Percentiles rank a stretch among this genome's conserved stretches.
Conservation (phyloP, 2,888 invertebrate species). For the Caenorhabditis sp. region DNA sequence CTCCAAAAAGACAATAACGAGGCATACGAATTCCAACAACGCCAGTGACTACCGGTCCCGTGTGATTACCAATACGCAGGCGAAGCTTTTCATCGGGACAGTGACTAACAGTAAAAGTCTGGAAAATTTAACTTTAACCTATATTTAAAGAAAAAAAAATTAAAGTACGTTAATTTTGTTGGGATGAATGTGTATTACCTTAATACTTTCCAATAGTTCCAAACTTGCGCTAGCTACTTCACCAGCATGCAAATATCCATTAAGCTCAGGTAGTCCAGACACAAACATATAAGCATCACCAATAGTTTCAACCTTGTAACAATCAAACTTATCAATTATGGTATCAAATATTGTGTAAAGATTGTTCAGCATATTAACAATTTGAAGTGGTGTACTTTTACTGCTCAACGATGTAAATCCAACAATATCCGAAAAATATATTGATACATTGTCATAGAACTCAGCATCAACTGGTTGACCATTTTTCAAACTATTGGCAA, state of each 20-base stretch:
- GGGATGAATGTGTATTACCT: no score
- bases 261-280: conserved; percentile 50
- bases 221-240: conserved; percentile 50
- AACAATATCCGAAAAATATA: conserved; percentile 59
- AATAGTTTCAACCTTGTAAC: conserved; percentile 54
- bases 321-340: conserved; percentile 77
- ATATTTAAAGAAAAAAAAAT: no score
- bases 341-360: conserved; percentile 88
- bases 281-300: conserved; percentile 57
- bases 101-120: conserved; percentile 46
- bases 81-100: conserved; percentile 44
- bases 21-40: conserved; percentile 51
- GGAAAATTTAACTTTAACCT: conserved; percentile 6
- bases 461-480: conserved; percentile 52
- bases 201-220: conserved; percentile 46
- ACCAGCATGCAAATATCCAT: conserved; percentile 48
- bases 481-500: conserved; percentile 49
- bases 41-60: conserved; percentile 46
- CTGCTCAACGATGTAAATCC: conserved; percentile 56
- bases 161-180: background rate
- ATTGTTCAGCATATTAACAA: conserved; percentile 86
- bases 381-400: conserved; percentile 77
- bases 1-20: conserved; percentile 48
- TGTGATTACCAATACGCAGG: conserved; percentile 50
- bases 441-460: conserved; percentile 47